Evolutionary conservation across 1,140 invertebrate species (phyloP).

Genomic region (Pinna nobilis): DNA sequence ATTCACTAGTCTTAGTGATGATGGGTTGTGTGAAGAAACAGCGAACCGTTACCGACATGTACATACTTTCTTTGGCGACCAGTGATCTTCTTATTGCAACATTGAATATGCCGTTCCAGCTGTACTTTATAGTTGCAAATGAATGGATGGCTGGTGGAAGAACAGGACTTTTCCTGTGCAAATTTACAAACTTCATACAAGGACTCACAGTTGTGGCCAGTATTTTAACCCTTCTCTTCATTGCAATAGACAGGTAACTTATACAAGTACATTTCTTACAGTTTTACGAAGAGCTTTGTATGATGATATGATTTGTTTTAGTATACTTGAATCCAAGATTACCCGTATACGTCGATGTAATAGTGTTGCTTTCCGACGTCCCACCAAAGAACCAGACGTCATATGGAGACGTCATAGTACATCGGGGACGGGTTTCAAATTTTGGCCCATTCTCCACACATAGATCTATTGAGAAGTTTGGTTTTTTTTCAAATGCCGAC

Average conservation of each 20-base stretch:
- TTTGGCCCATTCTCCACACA: too few relatives aligned
- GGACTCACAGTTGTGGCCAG: slow-evolving; percentile 58
- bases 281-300: background rate
- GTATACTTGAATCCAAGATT: too few relatives aligned
- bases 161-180: slow-evolving; percentile 52
- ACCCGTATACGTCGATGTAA: too few relatives aligned
- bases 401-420: too few relatives aligned
- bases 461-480: too few relatives aligned
- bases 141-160: slow-evolving; percentile 50
- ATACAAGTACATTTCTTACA: background rate
- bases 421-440: too few relatives aligned
- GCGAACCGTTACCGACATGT: slow-evolving; percentile 65
- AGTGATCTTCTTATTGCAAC: slow-evolving; percentile 53
- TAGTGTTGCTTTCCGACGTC: too few relatives aligned
- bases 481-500: too few relatives aligned
- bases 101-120: slow-evolving; percentile 62
- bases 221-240: slow-evolving; percentile 57
- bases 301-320: too few relatives aligned
- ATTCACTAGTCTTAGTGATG: slow-evolving; percentile 51
- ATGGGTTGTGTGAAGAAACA: slow-evolving; percentile 45
- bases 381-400: too few relatives aligned
- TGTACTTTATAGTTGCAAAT: slow-evolving; percentile 53
- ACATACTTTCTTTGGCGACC: slow-evolving; percentile 63
- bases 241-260: slow-evolving; percentile 61
- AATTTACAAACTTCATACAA: slow-evolving; percentile 55